Conservation (phyloP, 1,140 invertebrate genomes). For the Sycobia sp. region DNA sequence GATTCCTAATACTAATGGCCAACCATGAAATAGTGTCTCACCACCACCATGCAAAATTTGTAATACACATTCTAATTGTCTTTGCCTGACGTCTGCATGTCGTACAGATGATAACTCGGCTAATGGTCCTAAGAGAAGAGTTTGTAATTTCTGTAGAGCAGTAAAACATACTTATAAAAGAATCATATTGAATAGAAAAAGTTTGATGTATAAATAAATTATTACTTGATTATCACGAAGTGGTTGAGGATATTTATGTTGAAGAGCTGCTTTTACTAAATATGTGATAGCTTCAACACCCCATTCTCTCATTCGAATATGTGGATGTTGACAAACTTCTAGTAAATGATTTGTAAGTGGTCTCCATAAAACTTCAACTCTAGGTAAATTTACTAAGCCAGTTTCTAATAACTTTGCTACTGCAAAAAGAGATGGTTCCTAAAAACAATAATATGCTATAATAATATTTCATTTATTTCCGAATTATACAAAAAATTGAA, state of each 20-base stretch:
- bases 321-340: constrained; percentile 95
- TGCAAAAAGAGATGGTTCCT: constrained; percentile 96
- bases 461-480: too few species aligned
- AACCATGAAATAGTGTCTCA: constrained; percentile 88
- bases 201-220: constrained; percentile 21
- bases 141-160: constrained; percentile 75
- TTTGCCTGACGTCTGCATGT: constrained; percentile 91
- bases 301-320: constrained; percentile 95
- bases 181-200: constrained; percentile 14
- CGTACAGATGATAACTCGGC: constrained; percentile 86
- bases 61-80: constrained; percentile 93
- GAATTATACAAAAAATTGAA: too few species aligned
- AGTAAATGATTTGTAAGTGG: constrained; percentile 95
- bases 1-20: constrained; percentile 92
- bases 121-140: constrained; percentile 84
- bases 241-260: constrained; percentile 83
- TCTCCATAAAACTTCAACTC: constrained; percentile 94
- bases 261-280: constrained; percentile 89
- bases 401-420: constrained; percentile 97
- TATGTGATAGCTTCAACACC: constrained; percentile 96
- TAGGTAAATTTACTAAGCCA: constrained; percentile 89
- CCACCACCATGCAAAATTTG: constrained; percentile 92
- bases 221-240: constrained; percentile 82
- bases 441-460: constrained; percentile 38
- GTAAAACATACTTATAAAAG: constrained; percentile 14